These are phyloP conservation scores for Potamarius usumacintae DNA, from an alignment of 2,113 vertebrate genomes.

Conservation along the genomic window DNA sequence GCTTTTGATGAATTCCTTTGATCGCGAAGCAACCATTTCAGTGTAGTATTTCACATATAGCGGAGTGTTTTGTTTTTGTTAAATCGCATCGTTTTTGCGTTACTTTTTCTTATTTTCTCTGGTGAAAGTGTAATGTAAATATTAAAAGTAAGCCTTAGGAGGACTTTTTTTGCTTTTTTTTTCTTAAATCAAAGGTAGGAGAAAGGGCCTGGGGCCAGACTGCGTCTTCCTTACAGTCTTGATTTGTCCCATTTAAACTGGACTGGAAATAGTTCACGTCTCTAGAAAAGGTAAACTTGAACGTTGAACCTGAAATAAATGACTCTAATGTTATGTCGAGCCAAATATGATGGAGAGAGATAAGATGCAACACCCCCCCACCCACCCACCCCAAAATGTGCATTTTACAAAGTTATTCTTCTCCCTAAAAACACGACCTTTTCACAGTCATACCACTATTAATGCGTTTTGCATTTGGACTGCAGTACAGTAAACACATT, in stretches of 20 bases:
- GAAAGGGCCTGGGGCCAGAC: neutral
- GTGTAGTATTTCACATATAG: slow-evolving; percentile 18
- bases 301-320: neutral
- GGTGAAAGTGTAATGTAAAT: slow-evolving; percentile 24
- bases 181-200: neutral
- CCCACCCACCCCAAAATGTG: neutral
- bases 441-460: neutral
- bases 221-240: neutral
- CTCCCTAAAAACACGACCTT: neutral
- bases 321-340: neutral
- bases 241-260: neutral
- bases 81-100: neutral
- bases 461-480: neutral
- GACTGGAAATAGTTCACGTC: neutral
- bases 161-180: neutral
- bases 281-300: neutral
- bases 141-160: slow-evolving; percentile 6
- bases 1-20: slow-evolving; percentile 12
- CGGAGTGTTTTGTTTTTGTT: neutral
- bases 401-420: neutral
- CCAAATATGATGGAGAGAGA: neutral
- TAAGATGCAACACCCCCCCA: neutral
- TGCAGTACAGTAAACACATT: neutral
- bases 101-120: slow-evolving; percentile 16
- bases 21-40: slow-evolving; percentile 6